Evolutionary conservation across 2,113 vertebrate species (phyloP), one percentile per base, ranked within the genome.

Genomic region (Ptilonorhynchus violaceus): DNA sequence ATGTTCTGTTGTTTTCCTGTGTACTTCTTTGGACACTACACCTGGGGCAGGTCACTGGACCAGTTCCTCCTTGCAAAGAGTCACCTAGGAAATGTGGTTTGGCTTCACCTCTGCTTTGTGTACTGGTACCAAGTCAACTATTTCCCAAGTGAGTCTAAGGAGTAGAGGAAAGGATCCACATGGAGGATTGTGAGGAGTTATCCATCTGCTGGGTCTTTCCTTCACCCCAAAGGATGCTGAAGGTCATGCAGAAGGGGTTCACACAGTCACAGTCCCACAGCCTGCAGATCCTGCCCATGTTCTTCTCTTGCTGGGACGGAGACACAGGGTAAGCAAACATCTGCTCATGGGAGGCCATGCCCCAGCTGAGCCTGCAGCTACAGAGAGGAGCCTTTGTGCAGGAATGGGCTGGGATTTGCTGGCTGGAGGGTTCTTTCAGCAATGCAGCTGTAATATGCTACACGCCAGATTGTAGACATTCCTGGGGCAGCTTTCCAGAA

Each of bases 401-500:
- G 83, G 63, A 58, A 18, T 0, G 2, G 81, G 79, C 66, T 89
- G 85, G 74, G 88, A 78, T 89, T 82, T 78, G 74, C 62, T 4
- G 67, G 56, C 70, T 88, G 85, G 78, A 89, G 60, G 49, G 60
- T 12, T 81, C 69, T 85, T 64, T 79, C 63, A 90, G 90, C 62
- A 92, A 66, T 0, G 15, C 7, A 21, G 70, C 92, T 93, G 55
- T 52, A 93, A 86, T 58, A 28, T 67, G 49, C 70, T 88, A 16
- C 55, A 59, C 50, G 91, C 67, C 84, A 95, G 79, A 88, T 63
- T 84, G 88, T 0, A 95, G 85, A 93, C 91, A 93, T 94, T 94
- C 86, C 94, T 86, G 68, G 80, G 88, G 76, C 89, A 93, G 79
- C 85, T 84, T 88, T 96, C 89, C 91, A 96, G 86, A 81, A 88